phyloP scores from a whole-genome alignment of 2,888 invertebrate species.

The Hanleya hanleyi region DNA sequence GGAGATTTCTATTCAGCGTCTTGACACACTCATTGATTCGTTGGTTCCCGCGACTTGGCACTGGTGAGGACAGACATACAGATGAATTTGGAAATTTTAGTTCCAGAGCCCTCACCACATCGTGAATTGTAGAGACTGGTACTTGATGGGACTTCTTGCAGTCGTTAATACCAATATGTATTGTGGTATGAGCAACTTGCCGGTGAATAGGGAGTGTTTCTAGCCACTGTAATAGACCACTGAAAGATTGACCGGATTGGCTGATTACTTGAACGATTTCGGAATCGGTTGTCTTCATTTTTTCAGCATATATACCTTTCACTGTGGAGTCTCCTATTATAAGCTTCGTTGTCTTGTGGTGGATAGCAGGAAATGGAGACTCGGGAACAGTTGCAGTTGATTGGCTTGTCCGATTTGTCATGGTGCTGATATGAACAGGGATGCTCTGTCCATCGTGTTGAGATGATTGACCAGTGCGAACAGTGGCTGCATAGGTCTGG shows the following conservation, averaged over 20 bases:
- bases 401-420: too few species aligned
- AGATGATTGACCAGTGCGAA: not conserved
- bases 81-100: not conserved
- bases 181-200: not conserved
- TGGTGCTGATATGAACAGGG: not conserved
- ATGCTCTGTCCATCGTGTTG: not conserved
- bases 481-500: too few species aligned
- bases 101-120: not conserved
- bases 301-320: not conserved
- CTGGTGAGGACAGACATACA: not conserved
- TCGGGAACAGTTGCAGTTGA: not conserved
- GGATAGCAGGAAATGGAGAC: not conserved
- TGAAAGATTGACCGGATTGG: not conserved
- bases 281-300: not conserved
- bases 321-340: constrained; percentile 6
- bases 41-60: not conserved
- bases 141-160: not conserved
- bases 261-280: not conserved
- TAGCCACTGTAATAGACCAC: not conserved
- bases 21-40: not conserved
- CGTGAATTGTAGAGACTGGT: not conserved
- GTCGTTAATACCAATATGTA: constrained; percentile 4
- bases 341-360: not conserved
- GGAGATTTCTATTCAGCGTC: not conserved
- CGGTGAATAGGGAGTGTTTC: not conserved